Evolutionary conservation across 2,888 invertebrate species (phyloP).

Genomic region (Rugalucina vietnamica): DNA sequence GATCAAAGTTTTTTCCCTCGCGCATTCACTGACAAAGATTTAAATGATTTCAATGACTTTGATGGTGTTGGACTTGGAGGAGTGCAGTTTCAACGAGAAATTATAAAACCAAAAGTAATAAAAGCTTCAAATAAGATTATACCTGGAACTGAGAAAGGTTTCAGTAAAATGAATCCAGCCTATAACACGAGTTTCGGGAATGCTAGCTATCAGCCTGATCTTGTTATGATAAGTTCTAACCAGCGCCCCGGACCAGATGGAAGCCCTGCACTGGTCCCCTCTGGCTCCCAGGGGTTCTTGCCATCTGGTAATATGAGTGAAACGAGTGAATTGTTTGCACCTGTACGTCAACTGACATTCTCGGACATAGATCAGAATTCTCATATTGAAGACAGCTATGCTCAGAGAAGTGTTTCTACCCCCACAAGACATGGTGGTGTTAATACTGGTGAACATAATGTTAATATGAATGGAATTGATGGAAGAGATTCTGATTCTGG

Average conservation of each 20-base stretch:
- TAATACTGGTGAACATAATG: neutral
- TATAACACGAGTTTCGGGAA: neutral
- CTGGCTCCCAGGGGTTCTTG: slow-evolving; percentile 54
- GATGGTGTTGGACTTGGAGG: neutral
- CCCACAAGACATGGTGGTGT: slow-evolving; percentile 42
- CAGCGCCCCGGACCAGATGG: slow-evolving; percentile 69
- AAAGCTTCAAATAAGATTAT: neutral
- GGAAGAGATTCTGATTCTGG: slow-evolving; percentile 36
- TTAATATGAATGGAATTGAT: neutral
- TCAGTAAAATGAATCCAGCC: slow-evolving; percentile 5
- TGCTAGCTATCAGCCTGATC: slow-evolving; percentile 49
- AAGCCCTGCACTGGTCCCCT: slow-evolving; percentile 64
- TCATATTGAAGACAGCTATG: slow-evolving; percentile 60
- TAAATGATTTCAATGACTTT: slow-evolving; percentile 10
- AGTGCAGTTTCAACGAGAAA: neutral
- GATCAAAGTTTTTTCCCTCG: slow-evolving; percentile 56
- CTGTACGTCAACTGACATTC: slow-evolving; percentile 65
- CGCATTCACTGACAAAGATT: slow-evolving; percentile 51
- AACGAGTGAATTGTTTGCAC: slow-evolving; percentile 67
- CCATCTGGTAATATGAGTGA: slow-evolving; percentile 56
- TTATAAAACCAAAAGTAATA: neutral
- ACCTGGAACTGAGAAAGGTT: neutral
- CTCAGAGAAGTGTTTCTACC: slow-evolving; percentile 58
- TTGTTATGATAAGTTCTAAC: slow-evolving; percentile 52
- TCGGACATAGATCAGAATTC: slow-evolving; percentile 68